These are phyloP conservation scores for Caenorhabditis sp. DNA, from an alignment of 2,888 invertebrate genomes.

Conservation along the genomic window DNA sequence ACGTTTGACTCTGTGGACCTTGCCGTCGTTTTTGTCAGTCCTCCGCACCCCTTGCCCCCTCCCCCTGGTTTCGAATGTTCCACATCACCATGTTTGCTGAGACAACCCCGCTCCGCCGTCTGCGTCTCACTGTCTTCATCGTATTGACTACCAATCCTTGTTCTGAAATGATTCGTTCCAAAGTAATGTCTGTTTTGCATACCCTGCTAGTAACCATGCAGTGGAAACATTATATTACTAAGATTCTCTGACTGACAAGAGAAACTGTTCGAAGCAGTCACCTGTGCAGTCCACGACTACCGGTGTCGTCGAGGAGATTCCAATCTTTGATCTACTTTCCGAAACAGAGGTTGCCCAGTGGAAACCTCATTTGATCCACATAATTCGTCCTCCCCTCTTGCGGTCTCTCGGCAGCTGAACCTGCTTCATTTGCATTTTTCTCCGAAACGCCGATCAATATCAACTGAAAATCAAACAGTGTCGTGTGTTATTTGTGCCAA, in stretches of 20 bases:
- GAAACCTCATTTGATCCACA: too few species aligned
- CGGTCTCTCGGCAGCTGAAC: neutral
- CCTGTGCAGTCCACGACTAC: too few species aligned
- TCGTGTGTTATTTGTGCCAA: slow-evolving; percentile 19
- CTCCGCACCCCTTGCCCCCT: too few species aligned
- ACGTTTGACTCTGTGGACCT: neutral
- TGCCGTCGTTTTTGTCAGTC: neutral
- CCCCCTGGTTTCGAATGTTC: slow-evolving; percentile 4
- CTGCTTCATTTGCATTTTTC: slow-evolving; percentile 12
- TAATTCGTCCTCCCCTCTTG: neutral
- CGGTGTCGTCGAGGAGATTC: neutral
- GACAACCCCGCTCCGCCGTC: slow-evolving; percentile 7
- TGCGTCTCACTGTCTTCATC: slow-evolving; percentile 14
- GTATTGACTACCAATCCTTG: neutral
- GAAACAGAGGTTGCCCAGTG: neutral
- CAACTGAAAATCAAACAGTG: slow-evolving; percentile 22
- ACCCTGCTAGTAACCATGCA: too few species aligned
- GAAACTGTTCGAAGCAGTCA: too few species aligned
- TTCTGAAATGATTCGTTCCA: neutral
- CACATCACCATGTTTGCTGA: slow-evolving; percentile 18
- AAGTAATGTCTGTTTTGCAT: neutral
- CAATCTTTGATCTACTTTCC: slow-evolving; percentile 3
- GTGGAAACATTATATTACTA: too few species aligned
- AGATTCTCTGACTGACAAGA: too few species aligned
- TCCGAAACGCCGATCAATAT: slow-evolving; percentile 3